Percentiles rank a stretch among this genome's conserved stretches.
phyloP scores from a whole-genome alignment of 2,888 invertebrate genomes.

The Idaea dimidiata region DNA sequence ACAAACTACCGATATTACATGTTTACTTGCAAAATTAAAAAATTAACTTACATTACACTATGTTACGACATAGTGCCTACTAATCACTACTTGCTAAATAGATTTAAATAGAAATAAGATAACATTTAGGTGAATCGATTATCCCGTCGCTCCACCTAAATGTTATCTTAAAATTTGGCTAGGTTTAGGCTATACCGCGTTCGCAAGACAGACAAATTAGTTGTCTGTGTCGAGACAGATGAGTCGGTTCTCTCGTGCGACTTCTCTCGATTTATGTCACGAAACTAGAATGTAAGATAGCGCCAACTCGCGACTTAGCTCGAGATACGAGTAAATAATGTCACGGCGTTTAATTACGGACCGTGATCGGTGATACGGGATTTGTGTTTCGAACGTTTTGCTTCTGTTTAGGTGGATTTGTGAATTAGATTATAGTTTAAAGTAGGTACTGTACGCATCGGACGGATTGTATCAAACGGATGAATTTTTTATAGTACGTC shows the following conservation, averaged over 20 bases:
- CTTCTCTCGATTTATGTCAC: conserved; percentile 50
- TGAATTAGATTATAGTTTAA: neutral
- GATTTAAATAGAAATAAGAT: neutral
- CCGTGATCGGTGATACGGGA: conserved; percentile 16
- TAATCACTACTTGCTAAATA: too few relatives aligned
- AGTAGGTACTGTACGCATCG: too few relatives aligned
- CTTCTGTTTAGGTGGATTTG: conserved; percentile 6
- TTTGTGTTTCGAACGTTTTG: conserved; percentile 1
- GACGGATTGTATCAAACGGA: too few relatives aligned
- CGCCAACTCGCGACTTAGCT: conserved; percentile 40
- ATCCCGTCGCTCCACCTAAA: neutral
- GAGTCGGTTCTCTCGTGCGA: conserved; percentile 48
- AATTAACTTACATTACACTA: too few relatives aligned
- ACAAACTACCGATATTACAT: too few relatives aligned
- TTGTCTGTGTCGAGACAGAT: conserved; percentile 62
- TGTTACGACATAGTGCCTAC: too few relatives aligned
- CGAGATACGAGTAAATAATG: conserved; percentile 30
- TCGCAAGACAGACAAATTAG: conserved; percentile 66
- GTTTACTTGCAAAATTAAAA: too few relatives aligned
- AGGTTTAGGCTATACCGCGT: conserved; percentile 40
- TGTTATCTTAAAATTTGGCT: conserved; percentile 3
- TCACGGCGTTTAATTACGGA: conserved; percentile 16
- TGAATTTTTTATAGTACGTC: too few relatives aligned
- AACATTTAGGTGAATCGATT: neutral
- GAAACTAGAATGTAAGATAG: conserved; percentile 37